Evolutionary conservation across 2,797 vertebrate genomes (phyloP).

Genomic region (Trachops cirrhosus): DNA sequence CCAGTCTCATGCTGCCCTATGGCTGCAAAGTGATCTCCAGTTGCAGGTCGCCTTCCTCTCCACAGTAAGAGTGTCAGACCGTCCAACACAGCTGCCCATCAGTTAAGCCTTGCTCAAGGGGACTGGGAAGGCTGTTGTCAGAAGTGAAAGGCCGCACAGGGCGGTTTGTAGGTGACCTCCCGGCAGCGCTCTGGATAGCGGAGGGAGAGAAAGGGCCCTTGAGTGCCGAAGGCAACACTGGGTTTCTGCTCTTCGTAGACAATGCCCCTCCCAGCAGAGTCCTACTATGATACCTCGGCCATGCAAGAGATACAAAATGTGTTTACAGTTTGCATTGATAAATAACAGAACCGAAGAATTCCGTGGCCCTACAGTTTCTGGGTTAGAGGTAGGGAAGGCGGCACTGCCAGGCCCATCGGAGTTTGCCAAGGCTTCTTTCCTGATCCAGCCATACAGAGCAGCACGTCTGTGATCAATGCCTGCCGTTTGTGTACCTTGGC

Average conservation of each 20-base stretch:
- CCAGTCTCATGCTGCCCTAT: not conserved
- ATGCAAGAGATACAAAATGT: not conserved
- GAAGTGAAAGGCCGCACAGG: not conserved
- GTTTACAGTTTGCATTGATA: not conserved
- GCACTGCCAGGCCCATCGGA: not conserved
- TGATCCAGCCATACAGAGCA: not conserved
- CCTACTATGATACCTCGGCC: not conserved
- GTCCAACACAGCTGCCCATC: not conserved
- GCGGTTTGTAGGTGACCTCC: not conserved
- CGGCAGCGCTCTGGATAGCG: not conserved
- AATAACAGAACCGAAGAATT: not conserved
- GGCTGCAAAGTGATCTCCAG: not conserved
- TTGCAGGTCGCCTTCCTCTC: not conserved
- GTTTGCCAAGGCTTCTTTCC: not conserved
- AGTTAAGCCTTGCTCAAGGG: not conserved
- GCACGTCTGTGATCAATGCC: not conserved
- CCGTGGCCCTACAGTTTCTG: not conserved
- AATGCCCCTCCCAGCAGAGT: not conserved
- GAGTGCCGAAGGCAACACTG: not conserved
- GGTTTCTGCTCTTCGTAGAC: not conserved
- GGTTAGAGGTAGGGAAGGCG: not conserved
- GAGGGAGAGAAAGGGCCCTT: not conserved
- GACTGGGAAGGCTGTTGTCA: not conserved
- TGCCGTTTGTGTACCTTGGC: conserved; percentile 30
- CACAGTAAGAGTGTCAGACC: not conserved